Conservation (phyloP, 2,113 vertebrate species). For the Pandion haliaetus region DNA sequence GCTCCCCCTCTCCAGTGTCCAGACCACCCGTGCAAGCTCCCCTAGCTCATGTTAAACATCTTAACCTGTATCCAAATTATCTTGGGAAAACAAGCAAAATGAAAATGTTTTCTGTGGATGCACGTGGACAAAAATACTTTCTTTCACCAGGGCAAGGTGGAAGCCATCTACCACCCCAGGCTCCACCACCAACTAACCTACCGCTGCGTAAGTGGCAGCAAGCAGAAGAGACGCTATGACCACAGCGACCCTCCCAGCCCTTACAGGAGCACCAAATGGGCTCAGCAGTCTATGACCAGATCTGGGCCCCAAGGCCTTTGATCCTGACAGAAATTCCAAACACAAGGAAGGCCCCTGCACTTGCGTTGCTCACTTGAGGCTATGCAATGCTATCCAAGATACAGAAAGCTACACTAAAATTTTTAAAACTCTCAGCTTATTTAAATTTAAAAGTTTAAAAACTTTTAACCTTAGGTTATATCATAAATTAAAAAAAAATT, state of each 20-base stretch:
- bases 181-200: neutral
- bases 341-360: neutral
- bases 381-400: neutral
- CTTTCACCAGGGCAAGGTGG: neutral
- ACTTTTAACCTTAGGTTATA: neutral
- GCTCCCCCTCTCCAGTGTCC: accelerated
- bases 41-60: neutral
- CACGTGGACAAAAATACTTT: neutral
- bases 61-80: neutral
- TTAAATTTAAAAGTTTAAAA: neutral
- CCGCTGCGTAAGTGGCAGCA: neutral
- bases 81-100: neutral
- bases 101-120: neutral
- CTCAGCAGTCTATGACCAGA: neutral
- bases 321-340: neutral
- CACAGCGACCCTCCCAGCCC: neutral
- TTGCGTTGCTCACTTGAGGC: neutral
- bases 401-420: neutral
- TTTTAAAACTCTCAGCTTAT: neutral
- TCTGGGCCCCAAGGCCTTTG: neutral
- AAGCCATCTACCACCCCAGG: neutral
- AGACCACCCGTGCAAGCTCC: neutral
- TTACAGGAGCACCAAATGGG: neutral
- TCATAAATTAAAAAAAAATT: neutral
- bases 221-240: neutral